phyloP scores from a whole-genome alignment of 2,797 vertebrate genomes.

The Gobionotothen gibberifrons region DNA sequence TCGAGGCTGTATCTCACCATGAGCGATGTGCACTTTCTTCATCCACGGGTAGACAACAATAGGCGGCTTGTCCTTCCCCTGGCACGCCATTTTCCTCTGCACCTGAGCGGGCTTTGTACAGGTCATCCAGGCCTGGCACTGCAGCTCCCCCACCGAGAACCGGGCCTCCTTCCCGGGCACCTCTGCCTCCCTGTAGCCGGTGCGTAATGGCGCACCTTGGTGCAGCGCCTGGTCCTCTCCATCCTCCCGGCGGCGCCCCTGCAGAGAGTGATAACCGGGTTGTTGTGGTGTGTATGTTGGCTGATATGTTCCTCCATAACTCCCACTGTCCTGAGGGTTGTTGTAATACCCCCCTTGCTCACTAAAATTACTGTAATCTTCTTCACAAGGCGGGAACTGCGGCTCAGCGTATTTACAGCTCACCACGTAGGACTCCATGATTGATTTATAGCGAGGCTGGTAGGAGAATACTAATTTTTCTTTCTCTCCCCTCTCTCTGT shows the following conservation, averaged over 20 bases:
- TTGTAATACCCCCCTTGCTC: constrained; percentile 92
- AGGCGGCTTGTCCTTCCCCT: constrained; percentile 88
- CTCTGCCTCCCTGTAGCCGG: constrained; percentile 48
- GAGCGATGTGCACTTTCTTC: constrained; percentile 95
- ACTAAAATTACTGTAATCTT: constrained; percentile 93
- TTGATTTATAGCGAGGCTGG: constrained; percentile 94
- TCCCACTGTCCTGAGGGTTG: constrained; percentile 88
- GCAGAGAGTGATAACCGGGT: constrained; percentile 78
- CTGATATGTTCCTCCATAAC: constrained; percentile 85
- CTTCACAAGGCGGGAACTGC: constrained; percentile 97
- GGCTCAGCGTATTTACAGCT: constrained; percentile 98
- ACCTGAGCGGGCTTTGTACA: constrained; percentile 73
- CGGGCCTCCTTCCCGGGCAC: constrained; percentile 49
- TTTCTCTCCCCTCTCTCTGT: constrained; percentile 79
- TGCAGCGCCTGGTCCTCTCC: constrained; percentile 58
- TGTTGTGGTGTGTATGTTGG: constrained; percentile 89
- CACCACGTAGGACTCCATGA: constrained; percentile 98
- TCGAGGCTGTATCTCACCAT: constrained; percentile 69
- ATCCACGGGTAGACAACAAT: constrained; percentile 96
- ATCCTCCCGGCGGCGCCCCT: constrained; percentile 77
- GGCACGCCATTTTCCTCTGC: constrained; percentile 72
- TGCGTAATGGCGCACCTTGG: constrained; percentile 48
- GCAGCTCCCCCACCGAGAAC: constrained; percentile 61
- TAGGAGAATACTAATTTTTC: constrained; percentile 86
- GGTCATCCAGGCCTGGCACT: constrained; percentile 78